Conservation (phyloP, 2,797 vertebrate genomes). For the Artibeus jamaicensis region DNA sequence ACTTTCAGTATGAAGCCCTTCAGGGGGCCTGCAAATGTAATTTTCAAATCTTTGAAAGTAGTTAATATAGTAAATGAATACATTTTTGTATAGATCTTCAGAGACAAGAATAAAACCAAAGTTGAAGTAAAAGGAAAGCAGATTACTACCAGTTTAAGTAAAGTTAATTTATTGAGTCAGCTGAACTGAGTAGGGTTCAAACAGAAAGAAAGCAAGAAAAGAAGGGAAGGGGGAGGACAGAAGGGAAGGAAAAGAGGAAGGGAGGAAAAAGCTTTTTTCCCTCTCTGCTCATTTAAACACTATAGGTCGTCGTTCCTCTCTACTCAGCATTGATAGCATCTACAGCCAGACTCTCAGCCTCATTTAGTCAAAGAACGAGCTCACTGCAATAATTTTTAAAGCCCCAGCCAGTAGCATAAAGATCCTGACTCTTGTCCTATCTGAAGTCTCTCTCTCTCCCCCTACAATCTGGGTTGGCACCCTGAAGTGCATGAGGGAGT, state of each 20-base stretch:
- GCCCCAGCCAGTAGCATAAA: not conserved
- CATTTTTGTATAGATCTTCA: not conserved
- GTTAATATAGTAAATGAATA: not conserved
- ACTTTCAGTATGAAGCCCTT: not conserved
- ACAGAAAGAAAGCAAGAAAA: not conserved
- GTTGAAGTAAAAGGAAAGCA: not conserved
- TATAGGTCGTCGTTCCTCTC: not conserved
- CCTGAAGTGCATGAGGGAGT: not conserved
- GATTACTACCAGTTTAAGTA: not conserved
- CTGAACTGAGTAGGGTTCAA: not conserved
- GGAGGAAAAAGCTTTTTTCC: not conserved
- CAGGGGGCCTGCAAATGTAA: not conserved
- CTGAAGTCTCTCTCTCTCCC: not conserved
- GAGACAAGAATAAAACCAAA: not conserved
- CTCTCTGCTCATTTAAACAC: not conserved
- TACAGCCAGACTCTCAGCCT: not conserved
- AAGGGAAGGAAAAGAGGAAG: not conserved
- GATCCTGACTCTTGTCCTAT: not conserved
- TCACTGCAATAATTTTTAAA: not conserved
- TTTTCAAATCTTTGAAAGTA: not conserved
- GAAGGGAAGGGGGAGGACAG: accelerated
- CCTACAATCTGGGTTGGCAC: not conserved
- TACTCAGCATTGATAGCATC: not conserved
- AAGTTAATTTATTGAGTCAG: not conserved
- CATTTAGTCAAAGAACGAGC: not conserved